These are phyloP conservation scores for Prostheceraeus crozeri DNA, from an alignment of 2,888 invertebrate species.

Conservation along the genomic window DNA sequence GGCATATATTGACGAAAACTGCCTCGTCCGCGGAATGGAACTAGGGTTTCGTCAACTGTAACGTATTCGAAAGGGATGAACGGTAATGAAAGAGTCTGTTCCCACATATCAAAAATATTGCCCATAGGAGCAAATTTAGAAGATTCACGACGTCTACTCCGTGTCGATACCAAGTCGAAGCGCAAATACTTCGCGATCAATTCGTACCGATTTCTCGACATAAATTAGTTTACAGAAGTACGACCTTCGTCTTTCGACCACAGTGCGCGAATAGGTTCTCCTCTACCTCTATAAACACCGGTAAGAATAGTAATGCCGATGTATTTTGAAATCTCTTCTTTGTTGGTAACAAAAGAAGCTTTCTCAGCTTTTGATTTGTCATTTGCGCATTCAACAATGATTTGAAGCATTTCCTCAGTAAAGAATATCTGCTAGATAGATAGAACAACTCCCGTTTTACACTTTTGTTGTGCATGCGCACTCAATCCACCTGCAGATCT, in stretches of 20 bases:
- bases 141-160: background rate
- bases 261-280: slow-evolving; percentile 3
- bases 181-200: slow-evolving; percentile 3
- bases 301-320: background rate
- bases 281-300: background rate
- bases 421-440: background rate
- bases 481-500: background rate
- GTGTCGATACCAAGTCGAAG: slow-evolving; percentile 6
- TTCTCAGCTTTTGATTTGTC: no score
- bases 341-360: background rate
- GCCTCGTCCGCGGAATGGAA: slow-evolving; percentile 11
- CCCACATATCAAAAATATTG: slow-evolving; percentile 11
- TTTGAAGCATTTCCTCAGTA: background rate
- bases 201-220: slow-evolving; percentile 15
- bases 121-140: slow-evolving; percentile 19
- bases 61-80: slow-evolving; percentile 2
- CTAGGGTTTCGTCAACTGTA: slow-evolving; percentile 23
- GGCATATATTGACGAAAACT: no score
- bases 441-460: background rate
- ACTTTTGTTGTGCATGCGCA: background rate
- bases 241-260: slow-evolving; percentile 14
- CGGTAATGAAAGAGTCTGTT: background rate
- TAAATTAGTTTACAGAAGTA: background rate
- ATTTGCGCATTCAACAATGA: background rate
- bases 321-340: no score